Evolutionary conservation across 1,140 invertebrate species (phyloP), one percentile per base, ranked within the genome.

Genomic region (Zaprionus davidi): DNA sequence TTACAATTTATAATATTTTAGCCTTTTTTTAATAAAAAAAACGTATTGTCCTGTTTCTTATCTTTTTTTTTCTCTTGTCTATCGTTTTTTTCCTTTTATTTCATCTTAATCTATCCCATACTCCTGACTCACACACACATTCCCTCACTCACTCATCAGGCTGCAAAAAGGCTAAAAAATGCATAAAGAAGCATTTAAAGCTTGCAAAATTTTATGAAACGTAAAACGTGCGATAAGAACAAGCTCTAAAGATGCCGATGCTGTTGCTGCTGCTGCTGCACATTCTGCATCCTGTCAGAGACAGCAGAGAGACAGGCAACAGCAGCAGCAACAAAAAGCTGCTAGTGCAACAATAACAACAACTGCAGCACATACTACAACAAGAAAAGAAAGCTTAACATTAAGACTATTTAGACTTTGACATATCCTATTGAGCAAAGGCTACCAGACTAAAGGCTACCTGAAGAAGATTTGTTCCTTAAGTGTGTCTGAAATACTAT

Each of bases 191-290:
- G 46, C 59, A 70, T 84, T 81, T 81, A 69, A 76, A 81, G 78
- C 72, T 68, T 72, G 58, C 73, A 69, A 90, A 92, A 90, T 92
- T 91, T 91, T 92, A 92, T 92, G 90, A 87, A 90, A 90, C 90
- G 90, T 92, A 92, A 92, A 87, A 87, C 86, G 76, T 58, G 71
- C 76, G 90, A 92, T 92, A 92, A 86, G 83, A 71, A 51, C 53
- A 68, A 58, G 12, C 44, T 68, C 73, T 22, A 51, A 26, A 76
- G 51, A 66, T 68, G 44, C 38, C 22, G 34, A 11, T 63, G 28
- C 13, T 44, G 41, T 7, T 41, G 38, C 38, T 15, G 5, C 31
- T 44, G 24, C 63, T 44, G 36, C 36, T 36, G 57, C 34, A 65
- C 62, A 71, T 64, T 12, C 38, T 44, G 71, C 71, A 73, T 77